Percentiles rank a stretch among this genome's conserved stretches.
Evolutionary conservation across 2,888 invertebrate species (phyloP).

Genomic region (Torymus auratus): DNA sequence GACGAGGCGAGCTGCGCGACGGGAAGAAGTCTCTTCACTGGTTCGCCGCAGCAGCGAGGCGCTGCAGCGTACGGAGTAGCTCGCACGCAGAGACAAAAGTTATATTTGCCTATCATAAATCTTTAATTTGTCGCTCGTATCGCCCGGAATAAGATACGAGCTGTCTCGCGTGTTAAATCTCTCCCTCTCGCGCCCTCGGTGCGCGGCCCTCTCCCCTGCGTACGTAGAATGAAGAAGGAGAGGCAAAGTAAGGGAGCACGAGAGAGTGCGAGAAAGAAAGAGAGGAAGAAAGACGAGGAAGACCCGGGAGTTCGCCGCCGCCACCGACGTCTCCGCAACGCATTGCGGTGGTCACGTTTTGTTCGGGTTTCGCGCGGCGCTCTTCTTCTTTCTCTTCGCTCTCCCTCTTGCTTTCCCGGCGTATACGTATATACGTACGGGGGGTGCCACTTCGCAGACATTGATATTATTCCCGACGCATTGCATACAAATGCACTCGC

Average conservation of each 20-base stretch:
- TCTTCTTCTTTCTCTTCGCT: neutral
- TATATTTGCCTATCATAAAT: constrained; percentile 64
- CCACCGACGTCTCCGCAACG: constrained; percentile 38
- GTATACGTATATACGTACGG: neutral
- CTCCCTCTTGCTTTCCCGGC: constrained; percentile 15
- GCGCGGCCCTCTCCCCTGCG: neutral
- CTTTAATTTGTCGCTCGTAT: constrained; percentile 63
- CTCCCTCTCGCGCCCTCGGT: neutral
- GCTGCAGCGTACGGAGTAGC: neutral
- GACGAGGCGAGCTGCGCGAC: neutral
- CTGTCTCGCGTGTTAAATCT: constrained; percentile 49
- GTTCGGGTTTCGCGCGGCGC: constrained; percentile 60
- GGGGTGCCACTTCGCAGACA: constrained; percentile 59
- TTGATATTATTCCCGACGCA: constrained; percentile 64
- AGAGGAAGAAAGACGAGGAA: constrained; percentile 27
- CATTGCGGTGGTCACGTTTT: constrained; percentile 63
- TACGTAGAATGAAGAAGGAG: neutral
- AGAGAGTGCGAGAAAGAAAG: neutral
- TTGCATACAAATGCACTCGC: constrained; percentile 64
- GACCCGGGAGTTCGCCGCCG: constrained; percentile 47
- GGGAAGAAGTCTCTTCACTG: neutral
- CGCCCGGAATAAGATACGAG: constrained; percentile 61
- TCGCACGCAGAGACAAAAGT: constrained; percentile 57
- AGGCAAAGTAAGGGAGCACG: neutral
- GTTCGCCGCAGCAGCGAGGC: constrained; percentile 21